Conservation (phyloP, 1,140 invertebrate genomes). For the Temnothorax nylanderi region DNA sequence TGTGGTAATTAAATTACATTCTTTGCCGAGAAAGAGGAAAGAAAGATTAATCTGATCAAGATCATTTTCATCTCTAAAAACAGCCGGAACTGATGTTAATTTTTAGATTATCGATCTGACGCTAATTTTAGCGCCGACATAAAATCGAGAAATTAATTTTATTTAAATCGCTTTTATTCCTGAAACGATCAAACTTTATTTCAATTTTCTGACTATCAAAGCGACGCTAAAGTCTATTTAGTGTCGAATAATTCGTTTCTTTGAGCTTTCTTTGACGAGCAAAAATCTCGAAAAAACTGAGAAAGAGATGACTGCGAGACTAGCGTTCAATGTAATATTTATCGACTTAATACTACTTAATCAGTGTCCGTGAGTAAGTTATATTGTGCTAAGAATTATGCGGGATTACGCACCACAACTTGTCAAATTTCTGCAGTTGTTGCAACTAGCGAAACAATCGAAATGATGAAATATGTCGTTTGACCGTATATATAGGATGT, state of each 20-base stretch:
- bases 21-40: neutral
- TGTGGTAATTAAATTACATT: neutral
- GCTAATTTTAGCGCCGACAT: neutral
- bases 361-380: conserved; percentile 45
- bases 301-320: conserved; percentile 33
- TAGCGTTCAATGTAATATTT: conserved; percentile 55
- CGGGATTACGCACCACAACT: neutral
- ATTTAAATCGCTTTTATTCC: neutral
- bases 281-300: neutral
- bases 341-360: conserved; percentile 46
- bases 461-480: neutral
- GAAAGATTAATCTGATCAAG: neutral
- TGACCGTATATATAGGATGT: neutral
- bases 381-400: conserved; percentile 37
- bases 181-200: neutral
- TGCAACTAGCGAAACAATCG: conserved; percentile 3
- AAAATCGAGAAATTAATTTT: neutral
- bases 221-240: neutral
- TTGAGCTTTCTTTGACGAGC: neutral
- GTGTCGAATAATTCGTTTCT: neutral
- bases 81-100: neutral
- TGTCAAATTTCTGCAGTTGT: conserved; percentile 36
- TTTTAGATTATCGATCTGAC: neutral
- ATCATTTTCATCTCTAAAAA: neutral
- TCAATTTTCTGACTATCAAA: neutral